Percentiles rank a stretch among this genome's conserved stretches.
These are phyloP conservation scores for Dicyrtoma fusca DNA, from an alignment of 2,888 invertebrate species.

Conservation along the genomic window DNA sequence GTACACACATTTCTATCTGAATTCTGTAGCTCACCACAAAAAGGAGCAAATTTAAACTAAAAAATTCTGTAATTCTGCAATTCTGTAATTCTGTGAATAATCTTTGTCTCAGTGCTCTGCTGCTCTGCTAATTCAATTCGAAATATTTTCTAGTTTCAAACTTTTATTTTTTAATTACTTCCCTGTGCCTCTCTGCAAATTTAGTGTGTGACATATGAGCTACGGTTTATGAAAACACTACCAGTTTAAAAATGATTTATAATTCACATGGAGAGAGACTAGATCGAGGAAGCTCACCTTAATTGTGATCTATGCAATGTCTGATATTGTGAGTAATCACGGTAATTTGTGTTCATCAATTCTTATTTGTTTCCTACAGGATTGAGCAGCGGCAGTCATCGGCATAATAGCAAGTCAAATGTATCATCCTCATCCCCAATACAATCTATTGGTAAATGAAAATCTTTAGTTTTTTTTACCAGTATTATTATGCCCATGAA, in stretches of 20 bases:
- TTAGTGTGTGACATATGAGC: no score
- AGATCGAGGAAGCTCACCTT: not conserved
- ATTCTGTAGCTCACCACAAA: no score
- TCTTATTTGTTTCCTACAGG: conserved; percentile 41
- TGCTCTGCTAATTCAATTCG: no score
- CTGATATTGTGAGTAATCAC: conserved; percentile 1
- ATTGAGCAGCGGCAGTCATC: conserved; percentile 48
- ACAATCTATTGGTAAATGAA: conserved; percentile 47
- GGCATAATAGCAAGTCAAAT: conserved; percentile 47
- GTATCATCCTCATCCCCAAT: conserved; percentile 50
- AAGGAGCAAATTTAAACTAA: no score
- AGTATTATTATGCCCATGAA: no score
- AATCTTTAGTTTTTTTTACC: not conserved
- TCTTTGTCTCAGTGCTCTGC: no score
- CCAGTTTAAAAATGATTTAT: not conserved
- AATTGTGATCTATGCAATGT: conserved; percentile 16
- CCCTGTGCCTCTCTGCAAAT: no score
- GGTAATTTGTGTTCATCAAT: conserved; percentile 28
- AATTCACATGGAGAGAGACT: not conserved
- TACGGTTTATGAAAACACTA: no score
- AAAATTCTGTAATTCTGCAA: no score
- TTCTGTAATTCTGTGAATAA: no score
- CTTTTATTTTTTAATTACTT: no score
- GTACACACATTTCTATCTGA: not conserved
- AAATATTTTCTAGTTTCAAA: no score